Base-by-base conservation (phyloP, 2,888 invertebrate genomes). In the Drosophila demipolita region DNA sequence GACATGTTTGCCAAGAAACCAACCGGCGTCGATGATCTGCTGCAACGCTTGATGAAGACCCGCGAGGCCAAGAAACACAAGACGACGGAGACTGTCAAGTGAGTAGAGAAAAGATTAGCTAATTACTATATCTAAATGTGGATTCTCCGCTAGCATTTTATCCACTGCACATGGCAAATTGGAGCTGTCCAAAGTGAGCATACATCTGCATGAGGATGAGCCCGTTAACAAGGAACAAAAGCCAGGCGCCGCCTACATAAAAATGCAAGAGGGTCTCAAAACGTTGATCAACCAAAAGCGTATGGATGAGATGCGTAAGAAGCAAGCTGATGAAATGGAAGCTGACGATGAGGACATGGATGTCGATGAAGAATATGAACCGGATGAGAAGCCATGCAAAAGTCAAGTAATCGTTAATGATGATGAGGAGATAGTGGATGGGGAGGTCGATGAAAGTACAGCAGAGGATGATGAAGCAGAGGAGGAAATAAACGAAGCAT, bases 11-110 rank as follows among this genome's bases (percentile, higher is more conserved):
- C 75, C 17, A 91, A 94, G 73, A 87, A 94, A 75, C 89, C 94
- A 7, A 94, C 94, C 52, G 96, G 96, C 12, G 94, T 97, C 9
- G 94, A 95, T 73, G 93, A 95, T 65, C 94, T 98, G 38, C 95
- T 96, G 91, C 94, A 96, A 80, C 94, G 97, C 75, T 96, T 97
- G 90, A 93, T 95, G 42, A 95, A 95, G 88, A 97, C 97, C 83
- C 94, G 95, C 0, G 94, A 94, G 49, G 94, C 94, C 68, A 94
- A 94, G 36, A 95, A 91, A 85, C 93, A 75, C 93, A 95, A 91
- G 92, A 94, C 85, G 93, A 94, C 89, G 93, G 95, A 77, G 94
- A 95, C 90, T 92, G 95, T 89, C 8, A 89, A 83, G 92, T 92
- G 60, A 78, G 79, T 71, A 58, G 1, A 20, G 17, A 15, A 3